These are phyloP conservation scores for Drosophila demipolita DNA, from an alignment of 2,888 invertebrate genomes.

Conservation along the genomic window DNA sequence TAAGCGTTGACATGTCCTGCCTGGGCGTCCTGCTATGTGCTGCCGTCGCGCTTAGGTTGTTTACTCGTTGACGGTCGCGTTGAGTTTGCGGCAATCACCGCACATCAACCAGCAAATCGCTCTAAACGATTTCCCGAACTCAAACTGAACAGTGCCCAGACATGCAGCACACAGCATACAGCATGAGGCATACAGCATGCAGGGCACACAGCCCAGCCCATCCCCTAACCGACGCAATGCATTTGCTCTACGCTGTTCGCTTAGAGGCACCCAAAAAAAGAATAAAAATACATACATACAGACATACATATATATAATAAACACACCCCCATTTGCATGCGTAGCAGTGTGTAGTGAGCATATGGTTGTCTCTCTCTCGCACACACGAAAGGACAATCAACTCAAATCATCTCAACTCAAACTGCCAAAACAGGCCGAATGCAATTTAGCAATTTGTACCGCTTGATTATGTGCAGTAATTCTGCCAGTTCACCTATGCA, in stretches of 20 bases:
- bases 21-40: slow-evolving; percentile 15
- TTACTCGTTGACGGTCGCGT: slow-evolving; percentile 84
- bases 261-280: slow-evolving; percentile 48
- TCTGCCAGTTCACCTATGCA: slow-evolving; percentile 54
- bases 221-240: slow-evolving; percentile 51
- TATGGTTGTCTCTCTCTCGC: slow-evolving; percentile 67
- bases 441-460: slow-evolving; percentile 64
- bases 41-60: slow-evolving; percentile 75
- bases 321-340: slow-evolving; percentile 74
- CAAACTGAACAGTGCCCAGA: slow-evolving; percentile 34
- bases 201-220: slow-evolving; percentile 40
- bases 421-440: slow-evolving; percentile 21
- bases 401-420: slow-evolving; percentile 1
- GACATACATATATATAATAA: slow-evolving; percentile 21
- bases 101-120: slow-evolving; percentile 81
- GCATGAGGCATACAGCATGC: background rate
- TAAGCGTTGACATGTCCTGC: slow-evolving; percentile 64
- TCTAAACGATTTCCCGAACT: slow-evolving; percentile 62
- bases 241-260: slow-evolving; percentile 37
- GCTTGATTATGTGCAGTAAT: slow-evolving; percentile 47
- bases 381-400: slow-evolving; percentile 5
- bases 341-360: slow-evolving; percentile 17
- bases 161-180: slow-evolving; percentile 6
- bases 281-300: slow-evolving; percentile 21
- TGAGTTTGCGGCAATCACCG: slow-evolving; percentile 83